These are phyloP conservation scores for Catamblyrhynchus diadema DNA, from an alignment of 2,797 vertebrate genomes.

Conservation along the genomic window DNA sequence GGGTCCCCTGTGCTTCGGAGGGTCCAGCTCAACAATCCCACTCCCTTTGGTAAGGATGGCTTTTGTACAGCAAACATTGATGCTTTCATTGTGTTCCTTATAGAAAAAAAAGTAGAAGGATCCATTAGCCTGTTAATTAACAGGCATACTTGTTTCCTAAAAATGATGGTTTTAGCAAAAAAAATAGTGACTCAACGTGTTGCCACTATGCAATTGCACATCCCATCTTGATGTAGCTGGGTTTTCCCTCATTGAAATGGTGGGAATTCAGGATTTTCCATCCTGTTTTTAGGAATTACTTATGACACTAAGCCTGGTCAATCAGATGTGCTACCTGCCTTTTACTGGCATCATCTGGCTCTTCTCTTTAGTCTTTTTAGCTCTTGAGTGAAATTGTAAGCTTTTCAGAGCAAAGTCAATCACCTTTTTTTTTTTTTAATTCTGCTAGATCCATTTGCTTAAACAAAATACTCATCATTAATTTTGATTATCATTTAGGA, in stretches of 20 bases:
- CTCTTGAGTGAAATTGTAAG: neutral
- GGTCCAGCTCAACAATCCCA: conserved; percentile 86
- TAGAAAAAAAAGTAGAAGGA: neutral
- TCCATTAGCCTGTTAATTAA: neutral
- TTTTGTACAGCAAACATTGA: neutral
- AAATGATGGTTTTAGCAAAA: neutral
- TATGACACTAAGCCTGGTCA: neutral
- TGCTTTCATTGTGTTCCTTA: neutral
- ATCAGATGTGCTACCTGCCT: neutral
- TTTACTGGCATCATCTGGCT: neutral
- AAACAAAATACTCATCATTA: neutral
- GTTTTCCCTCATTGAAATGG: neutral
- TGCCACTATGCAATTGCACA: neutral
- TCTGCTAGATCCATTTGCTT: neutral
- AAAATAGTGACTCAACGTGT: neutral
- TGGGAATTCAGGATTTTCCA: neutral
- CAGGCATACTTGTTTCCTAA: neutral
- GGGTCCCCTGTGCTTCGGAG: conserved; percentile 81
- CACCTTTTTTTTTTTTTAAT: neutral
- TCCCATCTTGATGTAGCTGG: neutral
- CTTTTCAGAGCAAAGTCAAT: neutral
- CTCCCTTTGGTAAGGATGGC: conserved; percentile 81
- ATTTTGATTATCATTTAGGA: neutral
- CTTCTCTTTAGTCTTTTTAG: neutral
- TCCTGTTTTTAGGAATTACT: neutral